Percentiles rank a stretch among this genome's conserved stretches.
These are phyloP conservation scores for Tinamus guttatus DNA, from an alignment of 2,113 vertebrate species.

Conservation along the genomic window DNA sequence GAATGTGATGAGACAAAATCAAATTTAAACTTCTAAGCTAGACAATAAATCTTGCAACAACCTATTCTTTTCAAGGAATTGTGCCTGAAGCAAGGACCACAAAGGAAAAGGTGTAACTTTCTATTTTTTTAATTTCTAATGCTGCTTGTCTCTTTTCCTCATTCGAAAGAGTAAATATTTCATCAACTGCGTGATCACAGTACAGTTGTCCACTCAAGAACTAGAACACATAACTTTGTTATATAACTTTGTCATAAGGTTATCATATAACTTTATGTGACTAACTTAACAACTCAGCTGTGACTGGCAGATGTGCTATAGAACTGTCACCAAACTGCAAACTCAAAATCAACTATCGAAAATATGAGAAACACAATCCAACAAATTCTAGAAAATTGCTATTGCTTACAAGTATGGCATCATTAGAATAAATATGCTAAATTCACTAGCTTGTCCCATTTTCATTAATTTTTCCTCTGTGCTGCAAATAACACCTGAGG, in stretches of 20 bases:
- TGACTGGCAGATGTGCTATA: neutral
- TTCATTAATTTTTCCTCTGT: neutral
- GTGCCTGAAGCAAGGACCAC: neutral
- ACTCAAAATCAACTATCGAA: neutral
- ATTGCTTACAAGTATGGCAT: neutral
- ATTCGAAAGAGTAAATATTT: neutral
- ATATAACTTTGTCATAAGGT: too few relatives aligned
- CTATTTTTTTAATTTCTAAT: neutral
- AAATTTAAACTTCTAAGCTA: neutral
- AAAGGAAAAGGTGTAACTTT: neutral
- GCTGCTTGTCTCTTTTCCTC: neutral
- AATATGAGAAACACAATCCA: neutral
- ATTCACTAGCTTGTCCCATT: neutral
- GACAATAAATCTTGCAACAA: neutral
- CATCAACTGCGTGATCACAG: neutral
- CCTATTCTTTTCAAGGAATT: neutral
- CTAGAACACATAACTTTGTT: neutral
- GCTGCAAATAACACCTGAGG: neutral
- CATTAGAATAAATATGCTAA: neutral
- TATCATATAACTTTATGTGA: neutral
- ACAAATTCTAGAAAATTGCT: neutral
- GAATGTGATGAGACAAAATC: conserved; percentile 1
- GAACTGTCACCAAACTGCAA: neutral
- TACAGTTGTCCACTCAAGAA: neutral
- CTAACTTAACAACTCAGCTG: neutral